phyloP scores from a whole-genome alignment of 2,888 invertebrate genomes.

The Pogonocherus hispidulus region DNA sequence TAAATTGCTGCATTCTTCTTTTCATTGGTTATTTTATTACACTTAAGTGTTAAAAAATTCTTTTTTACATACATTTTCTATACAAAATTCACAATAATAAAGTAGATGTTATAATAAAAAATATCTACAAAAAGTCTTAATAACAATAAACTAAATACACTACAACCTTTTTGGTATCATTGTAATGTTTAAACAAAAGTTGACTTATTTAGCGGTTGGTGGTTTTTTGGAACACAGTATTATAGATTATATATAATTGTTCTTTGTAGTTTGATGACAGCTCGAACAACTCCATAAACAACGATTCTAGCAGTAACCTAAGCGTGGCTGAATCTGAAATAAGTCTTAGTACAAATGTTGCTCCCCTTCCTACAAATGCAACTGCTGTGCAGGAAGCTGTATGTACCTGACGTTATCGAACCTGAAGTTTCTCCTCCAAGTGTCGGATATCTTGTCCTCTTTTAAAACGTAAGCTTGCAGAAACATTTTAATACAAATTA shows the following conservation, averaged over 20 bases:
- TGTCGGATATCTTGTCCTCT: conserved; percentile 22
- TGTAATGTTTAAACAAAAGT: neutral
- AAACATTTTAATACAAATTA: neutral
- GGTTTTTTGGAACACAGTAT: too few relatives aligned
- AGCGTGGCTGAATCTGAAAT: conserved; percentile 57
- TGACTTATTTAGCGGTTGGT: neutral
- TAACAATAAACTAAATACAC: too few relatives aligned
- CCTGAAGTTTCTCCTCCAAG: conserved; percentile 22
- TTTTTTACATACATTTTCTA: too few relatives aligned
- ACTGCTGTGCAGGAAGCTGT: conserved; percentile 55
- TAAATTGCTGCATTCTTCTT: too few relatives aligned
- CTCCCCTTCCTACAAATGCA: conserved; percentile 41
- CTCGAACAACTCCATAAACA: conserved; percentile 67
- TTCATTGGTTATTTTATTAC: too few relatives aligned
- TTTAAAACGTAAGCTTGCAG: conserved; percentile 33
- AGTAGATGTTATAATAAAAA: too few relatives aligned
- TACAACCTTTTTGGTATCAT: too few relatives aligned
- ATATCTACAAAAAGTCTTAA: too few relatives aligned
- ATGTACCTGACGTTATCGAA: conserved; percentile 62
- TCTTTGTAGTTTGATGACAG: conserved; percentile 67
- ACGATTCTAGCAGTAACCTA: conserved; percentile 68
- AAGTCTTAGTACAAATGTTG: conserved; percentile 45
- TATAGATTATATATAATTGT: too few relatives aligned
- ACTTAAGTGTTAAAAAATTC: too few relatives aligned
- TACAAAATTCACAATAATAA: too few relatives aligned